phyloP scores from a whole-genome alignment of 2,888 invertebrate genomes.

The Nephrotoma flavescens region DNA sequence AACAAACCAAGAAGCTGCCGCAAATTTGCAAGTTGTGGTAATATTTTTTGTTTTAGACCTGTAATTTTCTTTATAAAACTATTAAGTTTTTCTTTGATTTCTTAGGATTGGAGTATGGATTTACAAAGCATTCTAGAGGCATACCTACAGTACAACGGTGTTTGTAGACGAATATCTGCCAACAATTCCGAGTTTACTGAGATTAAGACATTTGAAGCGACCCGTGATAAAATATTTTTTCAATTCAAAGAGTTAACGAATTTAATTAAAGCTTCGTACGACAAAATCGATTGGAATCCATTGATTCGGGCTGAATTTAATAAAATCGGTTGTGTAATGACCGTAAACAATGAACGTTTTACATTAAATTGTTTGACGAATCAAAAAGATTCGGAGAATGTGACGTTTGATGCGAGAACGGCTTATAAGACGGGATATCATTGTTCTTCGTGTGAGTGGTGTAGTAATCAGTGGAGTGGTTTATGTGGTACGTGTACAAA shows the following conservation, averaged over 20 bases:
- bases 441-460: not conserved
- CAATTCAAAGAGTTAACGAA: too few relatives aligned
- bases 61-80: not conserved
- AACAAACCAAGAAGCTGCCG: not conserved
- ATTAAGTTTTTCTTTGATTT: not conserved
- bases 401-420: not conserved
- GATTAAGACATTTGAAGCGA: not conserved
- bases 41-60: too few relatives aligned
- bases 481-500: not conserved
- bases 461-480: not conserved
- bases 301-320: not conserved
- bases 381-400: not conserved
- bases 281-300: not conserved
- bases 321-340: not conserved
- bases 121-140: not conserved
- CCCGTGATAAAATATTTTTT: too few relatives aligned
- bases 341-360: not conserved
- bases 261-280: not conserved
- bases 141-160: not conserved
- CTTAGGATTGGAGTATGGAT: not conserved
- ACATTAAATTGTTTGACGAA: not conserved
- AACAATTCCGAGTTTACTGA: not conserved
- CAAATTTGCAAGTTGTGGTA: not conserved
- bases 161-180: not conserved
- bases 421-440: not conserved